Evolutionary conservation across 2,797 vertebrate genomes (phyloP).

Genomic region (Tiaroga cobitis): DNA sequence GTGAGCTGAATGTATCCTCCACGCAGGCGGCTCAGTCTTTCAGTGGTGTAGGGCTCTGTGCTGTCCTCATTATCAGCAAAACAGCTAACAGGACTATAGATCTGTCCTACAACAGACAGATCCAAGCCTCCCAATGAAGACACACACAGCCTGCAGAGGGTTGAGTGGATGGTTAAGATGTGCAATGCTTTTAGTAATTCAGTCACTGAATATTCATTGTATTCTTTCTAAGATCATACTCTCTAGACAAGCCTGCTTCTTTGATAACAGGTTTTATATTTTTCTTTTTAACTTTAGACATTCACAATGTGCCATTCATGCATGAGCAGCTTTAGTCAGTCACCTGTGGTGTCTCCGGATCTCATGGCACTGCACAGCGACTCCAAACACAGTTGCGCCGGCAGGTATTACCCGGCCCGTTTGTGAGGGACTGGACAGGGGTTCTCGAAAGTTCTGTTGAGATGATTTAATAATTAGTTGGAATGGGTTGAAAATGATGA

Average conservation of each 20-base stretch:
- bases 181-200: neutral
- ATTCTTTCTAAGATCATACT: neutral
- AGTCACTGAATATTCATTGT: neutral
- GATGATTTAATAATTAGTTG: neutral
- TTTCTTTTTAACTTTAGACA: neutral
- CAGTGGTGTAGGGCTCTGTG: conserved; percentile 94
- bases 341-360: conserved; percentile 95
- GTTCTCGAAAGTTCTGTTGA: conserved; percentile 64
- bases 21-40: conserved; percentile 89
- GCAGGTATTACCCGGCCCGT: conserved; percentile 93
- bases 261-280: neutral
- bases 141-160: conserved; percentile 76
- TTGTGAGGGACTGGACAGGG: conserved; percentile 63
- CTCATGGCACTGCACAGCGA: conserved; percentile 90
- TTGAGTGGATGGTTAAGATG: neutral
- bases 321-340: conserved; percentile 17
- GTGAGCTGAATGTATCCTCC: conserved; percentile 89
- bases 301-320: neutral
- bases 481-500: neutral
- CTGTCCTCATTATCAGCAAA: conserved; percentile 82
- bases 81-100: conserved; percentile 85
- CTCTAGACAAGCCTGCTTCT: neutral
- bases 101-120: conserved; percentile 79
- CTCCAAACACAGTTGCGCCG: conserved; percentile 88
- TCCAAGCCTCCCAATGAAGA: conserved; percentile 83